A percentile compares a stretch with the other conserved stretches of the same genome.
phyloP scores from a whole-genome alignment of 2,113 vertebrate species.

The Cheirogaleus medius region DNA sequence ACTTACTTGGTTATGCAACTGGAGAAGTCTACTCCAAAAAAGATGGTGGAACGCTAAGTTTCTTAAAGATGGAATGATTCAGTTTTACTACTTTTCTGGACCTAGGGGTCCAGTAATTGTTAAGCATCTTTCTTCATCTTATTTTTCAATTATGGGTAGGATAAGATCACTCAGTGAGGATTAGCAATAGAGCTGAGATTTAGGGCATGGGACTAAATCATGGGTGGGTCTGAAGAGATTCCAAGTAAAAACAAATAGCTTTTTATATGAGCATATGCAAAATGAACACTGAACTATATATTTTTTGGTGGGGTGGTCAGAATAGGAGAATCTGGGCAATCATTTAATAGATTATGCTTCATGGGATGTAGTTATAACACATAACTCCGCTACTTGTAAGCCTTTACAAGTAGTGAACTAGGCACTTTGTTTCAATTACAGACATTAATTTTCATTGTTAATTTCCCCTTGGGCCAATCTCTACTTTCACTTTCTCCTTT shows the following conservation, averaged over 20 bases:
- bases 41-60: background rate
- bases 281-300: too few relatives aligned
- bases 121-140: background rate
- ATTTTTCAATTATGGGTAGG: background rate
- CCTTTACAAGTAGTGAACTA: background rate
- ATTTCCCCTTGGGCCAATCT: constrained; percentile 48
- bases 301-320: background rate
- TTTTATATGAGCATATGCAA: background rate
- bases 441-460: constrained; percentile 24
- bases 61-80: background rate
- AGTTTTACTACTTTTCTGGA: background rate
- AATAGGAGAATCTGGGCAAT: background rate
- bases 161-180: background rate
- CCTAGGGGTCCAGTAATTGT: background rate
- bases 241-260: background rate
- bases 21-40: background rate
- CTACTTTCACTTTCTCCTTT: constrained; percentile 36
- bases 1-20: background rate
- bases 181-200: background rate
- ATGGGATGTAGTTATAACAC: background rate
- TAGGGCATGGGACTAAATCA: background rate
- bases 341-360: constrained; percentile 4
- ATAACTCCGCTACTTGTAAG: background rate
- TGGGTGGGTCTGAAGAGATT: background rate
- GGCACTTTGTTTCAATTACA: background rate